Evolutionary conservation across 2,113 vertebrate species (phyloP), one percentile per base, ranked within the genome.

Genomic region (Etheostoma cragini): DNA sequence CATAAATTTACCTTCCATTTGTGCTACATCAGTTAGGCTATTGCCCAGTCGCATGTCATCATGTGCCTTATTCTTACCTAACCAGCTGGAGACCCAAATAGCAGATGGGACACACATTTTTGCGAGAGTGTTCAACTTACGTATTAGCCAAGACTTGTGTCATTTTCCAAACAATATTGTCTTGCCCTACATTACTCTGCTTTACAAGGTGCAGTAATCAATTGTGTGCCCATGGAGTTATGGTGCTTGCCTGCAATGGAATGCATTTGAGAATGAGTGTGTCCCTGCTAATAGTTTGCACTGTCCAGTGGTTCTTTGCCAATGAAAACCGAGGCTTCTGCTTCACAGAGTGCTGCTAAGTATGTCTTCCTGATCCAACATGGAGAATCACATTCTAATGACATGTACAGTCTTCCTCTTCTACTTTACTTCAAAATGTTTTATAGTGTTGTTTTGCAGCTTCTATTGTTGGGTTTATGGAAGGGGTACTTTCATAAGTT

Each of bases 271-370:
- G 73, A 71, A 86, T 87, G 81, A 92, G 72, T 82, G 63, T 70
- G 64, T 62, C 66, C 52, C 8, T 2, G 11, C 56, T 81, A 72
- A 79, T 49, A 80, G 81, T 86, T 79, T 86, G 74, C 83, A 78
- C 82, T 83, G 86, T 86, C 56, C 71, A 78, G 77, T 76, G 85
- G 52, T 76, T 38, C 70, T 76, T 54, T 88, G 90, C 89, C 91
- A 95, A 86, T 42, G 65, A 88, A 92, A 94, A 91, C 87, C 91
- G 57, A 70, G 64, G 69, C 65, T 81, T 78, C 76, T 85, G 83
- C 88, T 87, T 88, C 86, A 82, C 83, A 80, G 60, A 86, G 75
- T 38, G 35, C 66, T 74, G 76, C 57, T n/a, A 80, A 84, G 74
- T 82, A 83, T 91, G 83, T 89, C 81, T 88, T 87, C 82, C 69